A percentile compares a stretch with the other conserved stretches of the same genome.
phyloP scores from a whole-genome alignment of 2,113 vertebrate species.

The Urocolius indicus region DNA sequence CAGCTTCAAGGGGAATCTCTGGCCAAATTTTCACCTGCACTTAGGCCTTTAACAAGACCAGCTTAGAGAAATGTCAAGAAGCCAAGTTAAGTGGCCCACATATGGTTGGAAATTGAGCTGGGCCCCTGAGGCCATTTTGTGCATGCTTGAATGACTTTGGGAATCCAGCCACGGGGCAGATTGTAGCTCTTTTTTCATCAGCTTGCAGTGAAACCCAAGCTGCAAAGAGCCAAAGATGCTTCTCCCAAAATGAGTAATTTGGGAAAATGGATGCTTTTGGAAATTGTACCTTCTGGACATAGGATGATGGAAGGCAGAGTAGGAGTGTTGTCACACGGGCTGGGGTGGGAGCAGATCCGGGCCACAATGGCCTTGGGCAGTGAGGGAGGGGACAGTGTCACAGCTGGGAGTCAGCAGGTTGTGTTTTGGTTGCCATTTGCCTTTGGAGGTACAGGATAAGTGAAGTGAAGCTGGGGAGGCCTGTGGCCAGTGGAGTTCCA shows the following conservation, averaged over 20 bases:
- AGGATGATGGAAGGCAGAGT: fast-evolving
- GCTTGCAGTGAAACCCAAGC: neutral
- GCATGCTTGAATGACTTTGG: neutral
- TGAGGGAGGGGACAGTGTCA: neutral
- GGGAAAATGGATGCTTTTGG: neutral
- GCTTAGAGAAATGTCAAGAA: neutral
- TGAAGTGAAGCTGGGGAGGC: neutral
- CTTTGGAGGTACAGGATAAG: neutral
- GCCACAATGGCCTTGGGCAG: neutral
- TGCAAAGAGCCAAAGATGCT: neutral
- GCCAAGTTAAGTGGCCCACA: neutral
- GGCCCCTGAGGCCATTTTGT: neutral
- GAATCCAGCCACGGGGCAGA: neutral
- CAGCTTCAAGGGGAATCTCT: neutral
- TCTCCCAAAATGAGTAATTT: neutral
- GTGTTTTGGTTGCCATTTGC: neutral
- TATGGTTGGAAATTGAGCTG: neutral
- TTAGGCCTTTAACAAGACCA: neutral
- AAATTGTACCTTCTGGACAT: neutral
- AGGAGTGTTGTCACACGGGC: neutral
- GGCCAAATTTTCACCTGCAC: neutral
- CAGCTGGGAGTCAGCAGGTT: neutral
- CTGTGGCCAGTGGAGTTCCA: no score
- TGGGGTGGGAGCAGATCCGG: neutral
- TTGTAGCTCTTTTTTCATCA: neutral